Base-by-base conservation (phyloP, 1,140 invertebrate species). In the Drosophila prosaltans region DNA sequence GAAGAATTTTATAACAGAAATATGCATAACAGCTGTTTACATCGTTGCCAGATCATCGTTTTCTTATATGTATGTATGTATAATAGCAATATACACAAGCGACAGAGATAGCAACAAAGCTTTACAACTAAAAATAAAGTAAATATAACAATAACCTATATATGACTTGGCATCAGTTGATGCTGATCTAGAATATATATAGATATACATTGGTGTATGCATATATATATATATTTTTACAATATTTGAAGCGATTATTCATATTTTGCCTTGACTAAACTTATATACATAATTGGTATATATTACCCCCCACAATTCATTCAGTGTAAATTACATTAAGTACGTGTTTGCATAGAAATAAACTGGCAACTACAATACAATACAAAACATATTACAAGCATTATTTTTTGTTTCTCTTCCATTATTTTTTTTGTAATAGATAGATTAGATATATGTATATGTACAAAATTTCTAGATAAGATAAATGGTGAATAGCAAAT, bases 151-250 rank as follows among this genome's bases (percentile, higher is more conserved):
- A 40, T 11, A 40, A 43, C 41, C 41, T n/a, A 43, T 11, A 3
- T 16, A 30, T 30, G 3, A 16, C 11, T n/a, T 43, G 41, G 11
- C 41, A 43, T n/a, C 41, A n/a, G 1, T 43, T 43, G 41, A 43
- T 43, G 41, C n/a, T 43, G 41, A 43, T 43, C 41, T 43, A 43
- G 41, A 43, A 43, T 43, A 43, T 43, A 43, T n/a, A n/a, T n/a
- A n/a, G n/a, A n/a, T 16, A 43, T 43, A 43, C n/a, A 36, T 6
- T 3, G 3, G 6, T 43, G 16, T 16, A 43, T 43, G 16, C 16
- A 43, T n/a, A 43, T 16, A 43, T 43, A 16, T n/a, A 43, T 43
- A 43, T 3, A 43, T 16, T 43, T 2, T 30, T 30, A 30, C 28
- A 2, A 43, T 43, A 43, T 11, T 41, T 41, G n/a, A 43, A 16